Base-by-base conservation (phyloP, 37 sponge, comb jelly and placozoan species). In the Aphrocallistes beatrix region DNA sequence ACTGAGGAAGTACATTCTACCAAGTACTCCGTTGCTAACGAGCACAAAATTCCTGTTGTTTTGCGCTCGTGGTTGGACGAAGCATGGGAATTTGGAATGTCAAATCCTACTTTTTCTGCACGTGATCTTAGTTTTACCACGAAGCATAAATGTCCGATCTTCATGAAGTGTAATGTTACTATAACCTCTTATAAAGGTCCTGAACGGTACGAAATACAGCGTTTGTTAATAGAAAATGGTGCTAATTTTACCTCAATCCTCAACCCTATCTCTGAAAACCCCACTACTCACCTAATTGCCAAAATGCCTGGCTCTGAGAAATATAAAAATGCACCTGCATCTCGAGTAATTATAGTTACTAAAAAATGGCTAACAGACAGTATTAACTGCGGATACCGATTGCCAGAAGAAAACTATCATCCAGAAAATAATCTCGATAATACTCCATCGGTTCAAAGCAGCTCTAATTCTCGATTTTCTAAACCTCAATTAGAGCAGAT, bases 21-120 rank as follows among this genome's bases (percentile, higher is more conserved):
- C 6, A 60, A 60, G 75, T 60, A 60, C 75, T 60, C 75, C n/a
- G 3, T 6, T 32, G 75, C 75, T 6, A 6, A 6, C 75, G 75
- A 60, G 34, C 10, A 19, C 34, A 28, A 13, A 32, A 60, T 60
- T 25, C 75, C 75, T 19, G 75, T 60, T 6, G 75, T 60, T 3
- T 60, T 60, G 34, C 75, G 75, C 25, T 32, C 75, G 34, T 60
- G 75, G 75, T 30, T 60, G n/a, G 75, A 60, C 75, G 75, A 60
- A 32, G 75, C 75, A 19, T 60, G 75, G 75, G n/a, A 3, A 32
- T 30, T 32, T 6, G n/a, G 75, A 8, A 19, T 6, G 10, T 60
- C 75, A 19, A 60, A 60, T 60, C 75, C 75, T 13, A 60, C 10
- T 1, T 60, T 60, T 30, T 19, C n/a, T 19, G 75, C 75, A 6